Evolutionary conservation across 53 echinoderm and acorn worm species (phyloP).

Genomic region (Holothuria leucospilota): DNA sequence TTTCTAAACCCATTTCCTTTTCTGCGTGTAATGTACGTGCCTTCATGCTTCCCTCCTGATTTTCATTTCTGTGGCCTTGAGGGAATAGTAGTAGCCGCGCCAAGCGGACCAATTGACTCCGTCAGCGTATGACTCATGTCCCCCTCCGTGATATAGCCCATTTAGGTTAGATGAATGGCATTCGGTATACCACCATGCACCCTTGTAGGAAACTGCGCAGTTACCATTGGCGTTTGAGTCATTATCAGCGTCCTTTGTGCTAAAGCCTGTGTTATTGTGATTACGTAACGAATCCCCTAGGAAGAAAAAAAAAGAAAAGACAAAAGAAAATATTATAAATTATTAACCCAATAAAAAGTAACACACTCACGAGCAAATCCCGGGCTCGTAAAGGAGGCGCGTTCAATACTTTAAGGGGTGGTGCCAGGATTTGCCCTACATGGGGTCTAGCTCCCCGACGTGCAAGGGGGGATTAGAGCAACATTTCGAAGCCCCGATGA

Average conservation of each 20-base stretch:
- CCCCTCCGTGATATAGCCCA: slow-evolving; percentile 50
- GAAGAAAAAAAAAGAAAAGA: background rate
- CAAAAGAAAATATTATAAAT: too few species aligned
- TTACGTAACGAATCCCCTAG: background rate
- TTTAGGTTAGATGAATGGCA: slow-evolving; percentile 51
- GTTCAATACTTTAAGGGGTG: too few species aligned
- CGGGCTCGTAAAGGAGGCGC: too few species aligned
- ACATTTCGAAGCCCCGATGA: too few species aligned
- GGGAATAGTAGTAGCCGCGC: slow-evolving; percentile 48
- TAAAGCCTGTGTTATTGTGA: background rate
- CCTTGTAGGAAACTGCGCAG: slow-evolving; percentile 13
- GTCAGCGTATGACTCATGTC: slow-evolving; percentile 44
- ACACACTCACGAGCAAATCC: too few species aligned
- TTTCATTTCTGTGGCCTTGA: slow-evolving; percentile 58
- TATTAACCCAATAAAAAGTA: too few species aligned
- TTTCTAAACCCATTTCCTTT: too few species aligned
- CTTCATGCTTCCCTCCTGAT: background rate
- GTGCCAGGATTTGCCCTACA: too few species aligned
- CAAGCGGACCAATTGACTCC: slow-evolving; percentile 49
- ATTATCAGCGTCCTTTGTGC: slow-evolving; percentile 43
- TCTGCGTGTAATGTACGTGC: too few species aligned
- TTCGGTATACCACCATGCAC: slow-evolving; percentile 56
- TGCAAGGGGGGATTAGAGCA: too few species aligned
- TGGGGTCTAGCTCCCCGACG: too few species aligned
- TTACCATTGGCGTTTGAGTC: background rate